Evolutionary conservation across 2,888 invertebrate genomes (phyloP).

Genomic region (Carterocephalus palaemon): DNA sequence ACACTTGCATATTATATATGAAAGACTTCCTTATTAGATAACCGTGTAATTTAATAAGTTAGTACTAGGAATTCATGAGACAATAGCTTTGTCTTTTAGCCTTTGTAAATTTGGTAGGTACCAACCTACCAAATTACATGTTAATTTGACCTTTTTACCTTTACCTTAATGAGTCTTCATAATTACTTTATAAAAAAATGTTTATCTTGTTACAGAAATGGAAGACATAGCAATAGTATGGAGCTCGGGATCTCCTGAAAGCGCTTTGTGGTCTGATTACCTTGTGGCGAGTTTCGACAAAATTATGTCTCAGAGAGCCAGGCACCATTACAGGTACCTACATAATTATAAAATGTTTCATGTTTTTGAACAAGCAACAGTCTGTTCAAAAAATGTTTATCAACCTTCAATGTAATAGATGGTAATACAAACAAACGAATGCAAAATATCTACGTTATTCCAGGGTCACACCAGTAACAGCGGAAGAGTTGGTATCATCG

Average conservation of each 20-base stretch:
- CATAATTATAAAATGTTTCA: too few species aligned
- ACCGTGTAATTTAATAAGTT: slow-evolving; percentile 20
- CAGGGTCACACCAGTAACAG: slow-evolving; percentile 86
- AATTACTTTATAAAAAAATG: too few species aligned
- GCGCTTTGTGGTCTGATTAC: slow-evolving; percentile 89
- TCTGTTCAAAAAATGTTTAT: too few species aligned
- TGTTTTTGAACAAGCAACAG: too few species aligned
- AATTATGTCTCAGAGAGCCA: slow-evolving; percentile 88
- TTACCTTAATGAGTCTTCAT: too few species aligned
- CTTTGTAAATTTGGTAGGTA: too few species aligned
- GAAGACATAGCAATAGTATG: slow-evolving; percentile 91
- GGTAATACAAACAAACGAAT: too few species aligned
- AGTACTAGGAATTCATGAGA: slow-evolving; percentile 9
- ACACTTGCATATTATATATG: slow-evolving; percentile 30
- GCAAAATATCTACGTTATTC: slow-evolving; percentile 35
- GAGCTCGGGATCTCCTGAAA: slow-evolving; percentile 87
- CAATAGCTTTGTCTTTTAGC: too few species aligned
- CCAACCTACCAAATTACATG: too few species aligned
- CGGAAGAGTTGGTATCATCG: slow-evolving; percentile 82
- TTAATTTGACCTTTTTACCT: too few species aligned
- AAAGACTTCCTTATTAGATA: slow-evolving; percentile 35
- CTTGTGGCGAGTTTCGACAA: slow-evolving; percentile 90
- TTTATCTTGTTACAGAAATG: slow-evolving; percentile 76
- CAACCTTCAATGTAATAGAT: too few species aligned
- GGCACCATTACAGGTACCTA: slow-evolving; percentile 86